Evolutionary conservation across 2,888 invertebrate genomes (phyloP).

Genomic region (Dryocosmus kuriphilus): DNA sequence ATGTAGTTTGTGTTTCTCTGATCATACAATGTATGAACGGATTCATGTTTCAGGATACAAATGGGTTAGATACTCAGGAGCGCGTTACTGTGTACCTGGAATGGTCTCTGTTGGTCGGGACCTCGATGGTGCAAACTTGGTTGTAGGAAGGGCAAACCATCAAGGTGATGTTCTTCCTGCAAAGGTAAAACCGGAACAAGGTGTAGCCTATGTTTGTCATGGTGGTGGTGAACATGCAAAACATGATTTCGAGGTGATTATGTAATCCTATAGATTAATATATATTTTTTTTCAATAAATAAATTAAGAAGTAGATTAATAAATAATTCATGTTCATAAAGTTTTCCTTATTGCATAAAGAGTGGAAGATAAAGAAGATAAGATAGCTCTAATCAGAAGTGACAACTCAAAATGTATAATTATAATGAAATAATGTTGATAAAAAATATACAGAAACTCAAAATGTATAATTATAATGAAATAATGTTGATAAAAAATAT

Average conservation of each 20-base stretch:
- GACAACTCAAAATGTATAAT: too few species aligned
- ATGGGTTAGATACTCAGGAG: conserved; percentile 66
- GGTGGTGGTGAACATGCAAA: conserved; percentile 57
- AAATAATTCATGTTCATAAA: too few species aligned
- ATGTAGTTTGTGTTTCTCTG: conserved; percentile 6
- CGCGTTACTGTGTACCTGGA: conserved; percentile 59
- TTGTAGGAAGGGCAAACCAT: conserved; percentile 69
- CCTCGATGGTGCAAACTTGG: conserved; percentile 71
- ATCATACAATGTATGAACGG: conserved; percentile 29
- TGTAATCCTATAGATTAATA: neutral
- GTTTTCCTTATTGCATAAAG: too few species aligned
- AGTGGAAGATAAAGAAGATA: too few species aligned
- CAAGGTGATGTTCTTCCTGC: conserved; percentile 62
- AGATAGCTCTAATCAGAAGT: too few species aligned
- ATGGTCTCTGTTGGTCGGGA: conserved; percentile 73
- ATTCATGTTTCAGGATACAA: conserved; percentile 60
- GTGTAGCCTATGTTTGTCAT: conserved; percentile 58
- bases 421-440: too few species aligned
- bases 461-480: too few species aligned
- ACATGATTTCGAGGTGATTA: conserved; percentile 59
- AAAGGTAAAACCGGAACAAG: conserved; percentile 62
- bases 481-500: neutral
- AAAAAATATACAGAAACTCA: too few species aligned
- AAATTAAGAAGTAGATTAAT: too few species aligned
- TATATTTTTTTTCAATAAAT: too few species aligned